Conservation (phyloP, 2,797 vertebrate genomes). For the Neolamprologus multifasciatus region DNA sequence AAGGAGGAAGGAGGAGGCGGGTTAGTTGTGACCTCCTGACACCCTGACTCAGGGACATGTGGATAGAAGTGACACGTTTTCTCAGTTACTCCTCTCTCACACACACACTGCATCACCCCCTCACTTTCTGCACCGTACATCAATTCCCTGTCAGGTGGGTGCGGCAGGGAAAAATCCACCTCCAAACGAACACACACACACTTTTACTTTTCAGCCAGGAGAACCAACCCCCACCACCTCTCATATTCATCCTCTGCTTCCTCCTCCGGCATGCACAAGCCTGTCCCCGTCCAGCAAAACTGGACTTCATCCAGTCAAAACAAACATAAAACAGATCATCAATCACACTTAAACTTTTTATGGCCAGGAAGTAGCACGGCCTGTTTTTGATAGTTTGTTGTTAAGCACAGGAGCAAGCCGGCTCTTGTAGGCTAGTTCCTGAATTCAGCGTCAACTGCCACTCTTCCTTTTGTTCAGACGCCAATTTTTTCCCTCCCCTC, state of each 20-base stretch:
- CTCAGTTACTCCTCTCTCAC: background rate
- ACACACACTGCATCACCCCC: background rate
- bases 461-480: constrained; percentile 56
- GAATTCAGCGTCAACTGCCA: constrained; percentile 56
- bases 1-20: constrained; percentile 6
- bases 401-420: constrained; percentile 48
- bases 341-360: constrained; percentile 53
- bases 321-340: constrained; percentile 66
- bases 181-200: background rate
- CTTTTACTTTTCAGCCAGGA: constrained; percentile 45
- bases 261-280: constrained; percentile 41
- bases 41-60: constrained; percentile 45
- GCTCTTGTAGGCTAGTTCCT: constrained; percentile 66
- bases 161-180: constrained; percentile 35
- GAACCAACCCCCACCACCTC: background rate
- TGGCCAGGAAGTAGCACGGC: constrained; percentile 65
- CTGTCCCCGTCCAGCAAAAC: constrained; percentile 48
- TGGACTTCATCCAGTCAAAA: constrained; percentile 68
- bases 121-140: background rate
- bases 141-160: constrained; percentile 34
- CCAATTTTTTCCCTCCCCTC: background rate
- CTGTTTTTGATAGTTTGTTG: constrained; percentile 63
- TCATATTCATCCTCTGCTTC: constrained; percentile 33
- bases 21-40: constrained; percentile 36
- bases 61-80: constrained; percentile 30